Evolutionary conservation across 2,888 invertebrate genomes (phyloP).

Genomic region (Omphaloscelis lunosa): DNA sequence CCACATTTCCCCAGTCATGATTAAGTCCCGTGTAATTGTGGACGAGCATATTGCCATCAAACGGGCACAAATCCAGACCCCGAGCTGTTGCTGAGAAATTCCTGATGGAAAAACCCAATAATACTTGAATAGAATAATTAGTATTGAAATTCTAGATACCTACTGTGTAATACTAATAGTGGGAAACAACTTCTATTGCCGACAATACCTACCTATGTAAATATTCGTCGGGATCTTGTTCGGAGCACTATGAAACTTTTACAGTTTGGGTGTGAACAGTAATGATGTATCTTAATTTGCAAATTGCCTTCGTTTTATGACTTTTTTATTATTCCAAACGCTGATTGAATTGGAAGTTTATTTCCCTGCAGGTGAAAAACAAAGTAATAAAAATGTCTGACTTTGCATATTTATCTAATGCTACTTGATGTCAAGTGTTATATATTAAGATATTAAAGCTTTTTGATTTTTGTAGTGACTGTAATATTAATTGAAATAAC

Average conservation of each 20-base stretch:
- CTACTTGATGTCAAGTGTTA: conserved; percentile 41
- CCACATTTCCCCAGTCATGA: too few species aligned
- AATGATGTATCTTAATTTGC: conserved; percentile 53
- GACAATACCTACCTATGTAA: not conserved
- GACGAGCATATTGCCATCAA: not conserved
- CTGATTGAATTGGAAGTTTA: conserved; percentile 57
- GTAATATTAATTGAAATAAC: conserved; percentile 1
- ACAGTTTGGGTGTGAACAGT: conserved; percentile 47
- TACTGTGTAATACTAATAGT: not conserved
- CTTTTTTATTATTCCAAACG: conserved; percentile 49
- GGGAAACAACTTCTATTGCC: not conserved
- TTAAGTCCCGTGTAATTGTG: too few species aligned
- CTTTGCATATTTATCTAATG: conserved; percentile 36
- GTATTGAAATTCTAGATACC: not conserved
- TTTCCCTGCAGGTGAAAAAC: conserved; percentile 42
- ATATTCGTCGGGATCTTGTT: not conserved
- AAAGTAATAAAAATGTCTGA: conserved; percentile 45
- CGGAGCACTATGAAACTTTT: conserved; percentile 33
- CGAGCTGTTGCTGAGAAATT: too few species aligned
- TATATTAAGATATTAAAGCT: conserved; percentile 1
- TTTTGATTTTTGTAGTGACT: conserved; percentile 9
- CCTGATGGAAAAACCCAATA: not conserved
- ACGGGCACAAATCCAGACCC: too few species aligned
- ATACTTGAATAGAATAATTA: not conserved
- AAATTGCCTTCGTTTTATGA: conserved; percentile 51